phyloP scores from a whole-genome alignment of 2,888 invertebrate genomes.

The Orchestes rusci region DNA sequence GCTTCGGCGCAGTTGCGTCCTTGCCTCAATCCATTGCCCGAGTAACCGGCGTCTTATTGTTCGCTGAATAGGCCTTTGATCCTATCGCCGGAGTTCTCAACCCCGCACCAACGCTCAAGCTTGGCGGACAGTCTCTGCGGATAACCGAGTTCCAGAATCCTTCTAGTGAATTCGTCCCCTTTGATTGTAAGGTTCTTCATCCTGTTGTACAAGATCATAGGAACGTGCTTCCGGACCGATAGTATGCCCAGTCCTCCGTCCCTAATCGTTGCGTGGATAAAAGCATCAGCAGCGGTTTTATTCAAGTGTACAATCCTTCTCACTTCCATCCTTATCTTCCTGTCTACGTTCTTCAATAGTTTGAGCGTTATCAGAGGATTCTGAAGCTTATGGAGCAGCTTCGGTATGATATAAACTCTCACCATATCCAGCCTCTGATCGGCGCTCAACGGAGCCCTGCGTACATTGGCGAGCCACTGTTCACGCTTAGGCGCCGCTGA shows the following conservation, averaged over 20 bases:
- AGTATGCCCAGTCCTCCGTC: conserved; percentile 13
- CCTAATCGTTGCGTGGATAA: conserved; percentile 4
- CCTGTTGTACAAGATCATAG: conserved; percentile 6
- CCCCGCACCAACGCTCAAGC: neutral
- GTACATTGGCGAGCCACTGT: neutral
- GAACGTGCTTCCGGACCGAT: conserved; percentile 7
- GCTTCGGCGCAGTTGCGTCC: no score
- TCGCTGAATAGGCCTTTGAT: no score
- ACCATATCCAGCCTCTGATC: conserved; percentile 5
- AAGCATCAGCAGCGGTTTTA: conserved; percentile 7
- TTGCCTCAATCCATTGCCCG: no score
- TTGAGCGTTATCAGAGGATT: neutral
- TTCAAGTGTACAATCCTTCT: conserved; percentile 5
- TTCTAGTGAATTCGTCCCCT: neutral
- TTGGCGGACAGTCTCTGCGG: neutral
- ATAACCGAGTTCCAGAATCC: neutral
- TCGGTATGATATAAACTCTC: conserved; percentile 2
- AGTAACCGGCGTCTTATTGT: no score
- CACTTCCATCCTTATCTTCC: conserved; percentile 1
- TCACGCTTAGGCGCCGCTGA: neutral
- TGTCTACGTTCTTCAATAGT: conserved; percentile 5
- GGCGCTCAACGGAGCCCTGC: conserved; percentile 4
- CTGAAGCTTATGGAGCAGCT: conserved; percentile 6
- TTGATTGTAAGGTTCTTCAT: no score
- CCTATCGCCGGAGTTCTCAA: conserved; percentile 26